Percentiles rank a stretch among this genome's conserved stretches.
These are phyloP conservation scores for Hydrolagus colliei DNA, from an alignment of 2,797 vertebrate species.

Conservation along the genomic window DNA sequence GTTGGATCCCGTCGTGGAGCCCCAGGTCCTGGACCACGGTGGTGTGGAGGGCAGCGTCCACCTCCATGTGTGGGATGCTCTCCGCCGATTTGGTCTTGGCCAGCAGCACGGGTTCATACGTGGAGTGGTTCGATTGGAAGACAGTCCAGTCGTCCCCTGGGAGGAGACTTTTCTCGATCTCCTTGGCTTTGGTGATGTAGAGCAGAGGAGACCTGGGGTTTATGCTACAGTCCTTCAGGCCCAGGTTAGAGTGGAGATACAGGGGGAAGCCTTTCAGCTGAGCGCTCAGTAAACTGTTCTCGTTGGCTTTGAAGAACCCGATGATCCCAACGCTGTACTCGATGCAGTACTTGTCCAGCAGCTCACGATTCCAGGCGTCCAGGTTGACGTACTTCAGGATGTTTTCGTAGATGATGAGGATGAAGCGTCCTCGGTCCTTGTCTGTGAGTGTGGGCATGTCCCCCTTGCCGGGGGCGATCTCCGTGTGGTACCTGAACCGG, in stretches of 20 bases:
- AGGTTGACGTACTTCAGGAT: constrained; percentile 95
- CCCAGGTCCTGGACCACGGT: constrained; percentile 96
- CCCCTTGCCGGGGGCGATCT: constrained; percentile 93
- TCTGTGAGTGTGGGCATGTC: constrained; percentile 96
- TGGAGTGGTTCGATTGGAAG: constrained; percentile 97
- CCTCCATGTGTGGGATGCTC: constrained; percentile 73
- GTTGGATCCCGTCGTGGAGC: constrained; percentile 89
- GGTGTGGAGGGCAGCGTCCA: constrained; percentile 76
- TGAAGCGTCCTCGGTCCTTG: constrained; percentile 87
- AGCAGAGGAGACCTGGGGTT: constrained; percentile 91
- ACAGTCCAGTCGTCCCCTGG: constrained; percentile 96
- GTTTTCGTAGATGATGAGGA: constrained; percentile 93
- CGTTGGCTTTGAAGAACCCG: constrained; percentile 98
- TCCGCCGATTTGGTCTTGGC: constrained; percentile 88
- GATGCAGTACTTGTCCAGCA: constrained; percentile 97
- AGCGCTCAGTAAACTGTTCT: constrained; percentile 94
- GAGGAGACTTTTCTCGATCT: constrained; percentile 82
- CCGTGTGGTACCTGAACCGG: constrained; percentile 87
- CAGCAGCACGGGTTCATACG: constrained; percentile 86
- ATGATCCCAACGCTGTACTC: constrained; percentile 96
- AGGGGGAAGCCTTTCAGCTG: constrained; percentile 97
- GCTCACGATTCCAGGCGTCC: constrained; percentile 96
- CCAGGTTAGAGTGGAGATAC: constrained; percentile 93
- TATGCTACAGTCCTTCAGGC: constrained; percentile 90
- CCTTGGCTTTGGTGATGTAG: constrained; percentile 82